Percentiles rank a stretch among this genome's conserved stretches.
phyloP scores from a whole-genome alignment of 2,797 vertebrate species.

The Falco concolor region DNA sequence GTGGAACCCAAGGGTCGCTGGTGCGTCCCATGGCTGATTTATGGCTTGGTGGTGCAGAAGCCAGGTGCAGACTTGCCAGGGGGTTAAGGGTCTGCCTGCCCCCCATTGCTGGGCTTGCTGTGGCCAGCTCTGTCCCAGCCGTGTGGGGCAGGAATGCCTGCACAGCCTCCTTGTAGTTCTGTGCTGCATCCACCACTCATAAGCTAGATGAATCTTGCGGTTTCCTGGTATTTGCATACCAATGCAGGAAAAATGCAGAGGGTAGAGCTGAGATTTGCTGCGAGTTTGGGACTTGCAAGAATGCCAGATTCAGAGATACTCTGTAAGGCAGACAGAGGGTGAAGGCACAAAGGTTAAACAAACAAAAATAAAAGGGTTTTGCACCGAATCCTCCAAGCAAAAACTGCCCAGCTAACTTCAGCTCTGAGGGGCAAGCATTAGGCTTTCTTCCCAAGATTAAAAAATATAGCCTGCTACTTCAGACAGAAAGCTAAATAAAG shows the following conservation, averaged over 20 bases:
- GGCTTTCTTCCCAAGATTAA: neutral
- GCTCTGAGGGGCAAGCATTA: neutral
- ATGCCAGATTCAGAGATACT: neutral
- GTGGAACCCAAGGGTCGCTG: neutral
- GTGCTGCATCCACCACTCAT: neutral
- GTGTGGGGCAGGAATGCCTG: neutral
- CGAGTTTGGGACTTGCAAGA: neutral
- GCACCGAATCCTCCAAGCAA: neutral
- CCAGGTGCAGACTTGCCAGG: neutral
- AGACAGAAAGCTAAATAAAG: constrained; percentile 40
- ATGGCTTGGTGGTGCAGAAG: neutral
- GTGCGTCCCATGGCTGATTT: neutral
- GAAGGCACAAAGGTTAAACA: constrained; percentile 4
- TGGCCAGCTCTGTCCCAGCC: rapidly evolving
- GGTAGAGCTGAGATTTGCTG: neutral
- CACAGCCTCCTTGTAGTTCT: neutral
- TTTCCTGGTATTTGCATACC: neutral
- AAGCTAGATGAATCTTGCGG: neutral
- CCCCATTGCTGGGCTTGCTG: neutral
- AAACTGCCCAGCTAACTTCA: neutral
- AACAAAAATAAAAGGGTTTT: neutral
- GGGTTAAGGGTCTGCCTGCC: neutral
- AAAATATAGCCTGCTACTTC: constrained; percentile 4
- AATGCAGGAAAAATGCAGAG: neutral
- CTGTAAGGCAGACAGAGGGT: neutral